Evolutionary conservation across 2,888 invertebrate species (phyloP).

Genomic region (Piscicola geometra): DNA sequence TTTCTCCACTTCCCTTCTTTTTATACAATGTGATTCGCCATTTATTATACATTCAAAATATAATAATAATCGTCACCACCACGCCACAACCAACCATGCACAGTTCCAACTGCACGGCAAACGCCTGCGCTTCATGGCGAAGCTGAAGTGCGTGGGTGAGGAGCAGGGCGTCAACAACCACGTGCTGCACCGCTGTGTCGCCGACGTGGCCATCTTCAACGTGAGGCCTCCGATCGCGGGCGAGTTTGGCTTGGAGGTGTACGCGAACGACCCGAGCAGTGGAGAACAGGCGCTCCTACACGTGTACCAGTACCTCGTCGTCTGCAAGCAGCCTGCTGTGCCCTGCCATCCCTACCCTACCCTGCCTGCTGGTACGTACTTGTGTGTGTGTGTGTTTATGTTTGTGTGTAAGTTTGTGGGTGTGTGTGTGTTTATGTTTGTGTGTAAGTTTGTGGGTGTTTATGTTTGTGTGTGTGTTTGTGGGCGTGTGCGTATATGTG

Average conservation of each 20-base stretch:
- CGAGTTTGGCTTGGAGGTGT: conserved; percentile 55
- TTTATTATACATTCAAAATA: not conserved
- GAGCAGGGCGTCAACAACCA: conserved; percentile 53
- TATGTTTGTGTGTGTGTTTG: not conserved
- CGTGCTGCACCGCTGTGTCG: conserved; percentile 52
- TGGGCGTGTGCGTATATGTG: not conserved
- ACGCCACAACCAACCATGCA: not conserved
- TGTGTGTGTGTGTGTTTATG: not conserved
- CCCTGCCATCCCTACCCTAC: conserved; percentile 51
- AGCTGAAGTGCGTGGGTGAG: conserved; percentile 51
- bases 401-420: not conserved
- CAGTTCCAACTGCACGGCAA: conserved; percentile 9
- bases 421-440: conserved; percentile 36
- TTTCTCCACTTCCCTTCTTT: not conserved
- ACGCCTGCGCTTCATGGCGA: conserved; percentile 54
- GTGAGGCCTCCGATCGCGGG: conserved; percentile 52
- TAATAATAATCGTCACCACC: not conserved
- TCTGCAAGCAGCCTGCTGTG: conserved; percentile 49
- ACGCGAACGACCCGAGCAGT: conserved; percentile 53
- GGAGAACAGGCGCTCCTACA: conserved; percentile 54
- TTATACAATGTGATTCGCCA: not conserved
- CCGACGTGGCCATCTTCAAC: conserved; percentile 53
- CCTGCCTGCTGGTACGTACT: conserved; percentile 45
- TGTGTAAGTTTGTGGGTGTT: conserved; percentile 40
- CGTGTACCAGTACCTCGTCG: conserved; percentile 53